Base-by-base conservation (phyloP, 35 echinoderm and acorn worm genomes). In the Heliocidaris erythrogramma region DNA sequence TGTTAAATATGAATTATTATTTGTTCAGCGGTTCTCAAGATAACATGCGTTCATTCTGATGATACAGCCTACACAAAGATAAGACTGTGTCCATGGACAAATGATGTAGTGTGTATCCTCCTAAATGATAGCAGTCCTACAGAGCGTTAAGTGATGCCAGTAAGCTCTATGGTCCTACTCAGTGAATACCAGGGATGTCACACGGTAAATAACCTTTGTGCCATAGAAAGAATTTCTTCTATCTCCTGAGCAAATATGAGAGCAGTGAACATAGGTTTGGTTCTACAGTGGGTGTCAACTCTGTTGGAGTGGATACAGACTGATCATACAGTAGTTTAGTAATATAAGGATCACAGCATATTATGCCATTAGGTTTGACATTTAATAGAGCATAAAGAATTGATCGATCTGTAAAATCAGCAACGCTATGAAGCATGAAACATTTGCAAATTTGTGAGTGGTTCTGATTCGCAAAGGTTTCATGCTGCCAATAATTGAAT, bases 111-210 rank as follows among this genome's bases (percentile, higher is more conserved):
- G 65, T 78, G 18, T 18, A 42, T 0, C 35, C 35, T 1, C 1
- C 35, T 42, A 42, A 42, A 42, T 42, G 35, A 42, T 42, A 78
- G 65, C 65, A 78, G 27, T 78, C 35, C 0, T 3, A 42, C 35
- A 3, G 35, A 5, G 65, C 27, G 21, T 27, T 78, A 78, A 78
- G 21, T 5, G 65, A 78, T 78, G 8, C 18, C 2, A 42, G 35
- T 42, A 42, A 42, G 35, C 35, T 42, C 35, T 42, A 42, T 3
- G 3, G 35, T 42, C 35, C 35, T 42, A 42, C 35, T 42, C 35
- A 42, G 65, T 78, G 65, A 89, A 89, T 89, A 89, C 87, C 87
- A 89, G 87, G 47, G 87, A 89, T 89, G 87, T 89, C 87, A 89
- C 87, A 47, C 87, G 7, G 31, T 27, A 89, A 89, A 89, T 89